Evolutionary conservation across 2,888 invertebrate species (phyloP), one percentile per base, ranked within the genome.

Genomic region (Acleris holmiana): DNA sequence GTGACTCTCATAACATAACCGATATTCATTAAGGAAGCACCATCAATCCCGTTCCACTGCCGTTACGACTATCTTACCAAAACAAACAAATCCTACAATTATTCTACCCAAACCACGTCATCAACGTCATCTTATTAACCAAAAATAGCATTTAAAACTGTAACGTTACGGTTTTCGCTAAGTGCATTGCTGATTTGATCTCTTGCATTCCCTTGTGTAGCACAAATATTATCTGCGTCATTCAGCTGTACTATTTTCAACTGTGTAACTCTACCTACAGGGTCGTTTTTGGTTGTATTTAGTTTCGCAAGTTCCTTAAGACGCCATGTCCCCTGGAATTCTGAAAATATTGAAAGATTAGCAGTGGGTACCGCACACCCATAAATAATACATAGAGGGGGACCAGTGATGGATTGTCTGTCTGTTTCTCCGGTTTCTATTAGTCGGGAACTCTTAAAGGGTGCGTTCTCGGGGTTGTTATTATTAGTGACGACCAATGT

Each of bases 321-420:
- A 65, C 49, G 2, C 55, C 17, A 78, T 82, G 85, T 88, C 81
- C 76, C 89, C 85, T 61, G 78, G 87, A 90, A 88, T 89, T 89
- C 86, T 90, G 84, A 86, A 90, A 91, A 92, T 91, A 92, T 91
- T 91, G 91, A 91, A 91, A 91, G 91, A 91, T 92, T 91, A 92
- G 89, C 90, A 85, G 83, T 83, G 85, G 88, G 88, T 86, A 73
- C 81, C 82, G 83, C 81, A 85, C 87, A 86, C 87, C 91, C 82
- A 91, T 91, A 91, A 91, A 91, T 91, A 91, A 91, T 91, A 91
- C 91, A 91, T 91, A 79, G 89, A 82, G 81, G 84, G 85, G 90
- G 85, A 71, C 73, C 71, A 54, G 87, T 92, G 91, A 92, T 92
- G 89, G 91, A 92, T 92, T 82, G 89, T 85, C 83, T 88, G 88